phyloP scores from a whole-genome alignment of 1,140 invertebrate genomes.

The Drosophila truncata region DNA sequence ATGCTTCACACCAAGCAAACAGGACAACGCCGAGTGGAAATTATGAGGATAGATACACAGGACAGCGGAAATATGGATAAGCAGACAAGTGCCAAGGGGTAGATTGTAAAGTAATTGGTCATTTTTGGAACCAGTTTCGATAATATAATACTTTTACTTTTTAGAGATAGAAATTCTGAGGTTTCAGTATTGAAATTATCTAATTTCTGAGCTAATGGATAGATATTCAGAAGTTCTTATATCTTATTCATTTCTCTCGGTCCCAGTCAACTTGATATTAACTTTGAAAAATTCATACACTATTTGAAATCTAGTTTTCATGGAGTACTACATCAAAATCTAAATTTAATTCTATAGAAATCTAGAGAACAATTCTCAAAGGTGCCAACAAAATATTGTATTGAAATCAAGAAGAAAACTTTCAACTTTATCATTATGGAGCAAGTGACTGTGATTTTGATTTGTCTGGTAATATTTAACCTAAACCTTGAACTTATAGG shows the following conservation, averaged over 20 bases:
- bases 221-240: no score
- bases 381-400: neutral
- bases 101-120: neutral
- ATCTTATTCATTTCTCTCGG: no score
- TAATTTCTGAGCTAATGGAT: no score
- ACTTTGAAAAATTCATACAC: no score
- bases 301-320: slow-evolving; percentile 13
- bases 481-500: no score
- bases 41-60: slow-evolving; percentile 28
- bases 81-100: slow-evolving; percentile 29
- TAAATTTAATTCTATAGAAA: neutral
- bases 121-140: neutral
- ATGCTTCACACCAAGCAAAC: slow-evolving; percentile 76
- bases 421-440: neutral
- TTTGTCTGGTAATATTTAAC: neutral
- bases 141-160: neutral
- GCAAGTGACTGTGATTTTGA: neutral
- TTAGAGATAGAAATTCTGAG: no score
- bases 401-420: neutral
- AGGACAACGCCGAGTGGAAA: slow-evolving; percentile 63
- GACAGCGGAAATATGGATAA: slow-evolving; percentile 11
- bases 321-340: neutral
- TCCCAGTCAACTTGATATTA: no score
- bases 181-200: no score
- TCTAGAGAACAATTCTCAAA: neutral